Percentiles rank a stretch among this genome's conserved stretches.
Evolutionary conservation across 2,113 vertebrate genomes (phyloP).

Genomic region (Indri indri): DNA sequence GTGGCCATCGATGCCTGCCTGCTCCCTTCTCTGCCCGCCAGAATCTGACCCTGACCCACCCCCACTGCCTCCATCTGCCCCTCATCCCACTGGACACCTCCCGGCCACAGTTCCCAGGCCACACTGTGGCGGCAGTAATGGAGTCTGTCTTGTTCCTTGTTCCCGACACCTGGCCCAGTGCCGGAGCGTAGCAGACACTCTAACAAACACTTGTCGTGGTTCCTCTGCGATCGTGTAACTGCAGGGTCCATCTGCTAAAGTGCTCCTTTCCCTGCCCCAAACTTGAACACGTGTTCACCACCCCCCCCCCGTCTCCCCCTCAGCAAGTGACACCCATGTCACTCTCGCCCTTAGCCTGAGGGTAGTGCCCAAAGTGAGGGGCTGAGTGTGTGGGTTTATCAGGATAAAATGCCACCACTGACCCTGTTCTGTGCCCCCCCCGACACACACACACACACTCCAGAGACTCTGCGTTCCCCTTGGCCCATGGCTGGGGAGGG

Average conservation of each 20-base stretch:
- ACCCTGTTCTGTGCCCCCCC: not conserved
- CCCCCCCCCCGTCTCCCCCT: not conserved
- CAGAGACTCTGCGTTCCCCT: no score
- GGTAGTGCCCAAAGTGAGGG: not conserved
- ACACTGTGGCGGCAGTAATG: not conserved
- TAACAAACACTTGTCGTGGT: not conserved
- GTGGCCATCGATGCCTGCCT: fast-evolving
- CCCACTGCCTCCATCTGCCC: not conserved
- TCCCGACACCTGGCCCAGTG: not conserved
- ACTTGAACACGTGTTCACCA: not conserved
- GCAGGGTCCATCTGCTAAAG: not conserved
- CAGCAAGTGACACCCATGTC: not conserved
- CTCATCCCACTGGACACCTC: not conserved
- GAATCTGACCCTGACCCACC: not conserved
- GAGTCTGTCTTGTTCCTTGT: not conserved
- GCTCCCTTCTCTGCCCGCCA: not conserved
- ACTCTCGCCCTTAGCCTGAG: not conserved
- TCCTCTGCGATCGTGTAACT: not conserved
- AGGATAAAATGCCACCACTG: not conserved
- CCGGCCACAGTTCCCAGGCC: not conserved
- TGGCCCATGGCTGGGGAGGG: not conserved
- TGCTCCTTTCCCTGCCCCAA: not conserved
- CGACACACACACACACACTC: not conserved
- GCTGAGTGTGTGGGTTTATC: not conserved
- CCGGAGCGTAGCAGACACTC: not conserved